Evolutionary conservation across 1,140 invertebrate species (phyloP), one percentile per base, ranked within the genome.

Genomic region (Pogonomyrmex barbatus): DNA sequence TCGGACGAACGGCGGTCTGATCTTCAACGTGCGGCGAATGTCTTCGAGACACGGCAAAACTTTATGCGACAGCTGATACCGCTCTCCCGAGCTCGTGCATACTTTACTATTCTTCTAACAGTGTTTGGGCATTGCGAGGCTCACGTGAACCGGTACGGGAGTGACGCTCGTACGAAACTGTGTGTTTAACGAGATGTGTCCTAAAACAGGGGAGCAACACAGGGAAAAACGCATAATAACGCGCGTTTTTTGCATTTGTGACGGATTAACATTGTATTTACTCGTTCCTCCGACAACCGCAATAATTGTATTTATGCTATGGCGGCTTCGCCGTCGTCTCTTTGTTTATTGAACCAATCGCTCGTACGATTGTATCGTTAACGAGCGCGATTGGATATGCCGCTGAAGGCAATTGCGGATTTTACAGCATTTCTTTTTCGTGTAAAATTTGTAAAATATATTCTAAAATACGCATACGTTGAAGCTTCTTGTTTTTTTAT

Each of bases 321-420:
- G 12, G 12, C 36, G 33, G 54, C 30, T 39, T 47, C 30, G 30
- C 9, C 30, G 33, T 47, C 12, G 42, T 73, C 42, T 33, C 42
- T 82, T 82, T 82, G 33, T 83, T 82, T 83, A 30, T 4, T 14
- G 5, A 60, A 50, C 6, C 54, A 75, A 73, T 83, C n/a, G n/a
- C 60, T 83, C 47, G 24, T 24, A 24, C 24, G 33, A 14, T 33
- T 45, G 54, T 12, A 8, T 12, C 14, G 30, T 30, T 77, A 77
- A 77, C 42, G 17, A 63, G 42, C 17, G 3, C 36, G 39, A 24
- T 24, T 24, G 24, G 24, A 45, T 12, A 9, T 42, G 17, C 30
- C 45, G 14, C 14, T n/a, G 6, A 5, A 10, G 9, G 9, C 24
- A 70, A 42, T 24, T 24, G 24, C 24, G 17, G 33, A 47, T 4